These are phyloP conservation scores for Chroicocephalus ridibundus DNA, from an alignment of 2,113 vertebrate genomes.

Conservation along the genomic window DNA sequence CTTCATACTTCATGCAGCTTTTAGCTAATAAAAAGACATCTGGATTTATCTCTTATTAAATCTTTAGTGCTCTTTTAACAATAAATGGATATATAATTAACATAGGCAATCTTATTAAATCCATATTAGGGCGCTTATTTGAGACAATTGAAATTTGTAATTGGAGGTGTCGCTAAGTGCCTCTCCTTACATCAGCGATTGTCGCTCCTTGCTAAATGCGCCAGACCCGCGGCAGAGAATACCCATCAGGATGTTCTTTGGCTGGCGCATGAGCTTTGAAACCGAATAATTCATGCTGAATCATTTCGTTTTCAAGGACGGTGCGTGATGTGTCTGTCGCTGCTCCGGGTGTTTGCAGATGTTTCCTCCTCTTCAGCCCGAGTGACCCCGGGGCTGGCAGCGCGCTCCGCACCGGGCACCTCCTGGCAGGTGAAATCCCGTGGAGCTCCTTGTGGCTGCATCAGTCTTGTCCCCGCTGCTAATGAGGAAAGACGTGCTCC, in stretches of 20 bases:
- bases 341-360: background rate
- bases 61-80: background rate
- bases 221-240: background rate
- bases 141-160: background rate
- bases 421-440: background rate
- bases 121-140: background rate
- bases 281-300: background rate
- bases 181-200: background rate
- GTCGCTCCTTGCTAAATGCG: background rate
- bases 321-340: fast-evolving
- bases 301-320: fast-evolving
- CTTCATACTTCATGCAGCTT: background rate
- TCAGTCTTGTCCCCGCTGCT: fast-evolving
- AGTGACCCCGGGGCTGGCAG: background rate
- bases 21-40: background rate
- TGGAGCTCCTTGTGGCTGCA: background rate
- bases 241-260: background rate
- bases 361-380: background rate
- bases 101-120: background rate
- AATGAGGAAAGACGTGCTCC: background rate
- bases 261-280: background rate
- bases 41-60: constrained; percentile 31
- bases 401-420: background rate
- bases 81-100: constrained; percentile 27
- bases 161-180: background rate